A percentile compares a stretch with the other conserved stretches of the same genome.
These are phyloP conservation scores for Pocillopora meandrina DNA, from an alignment of 92 coral and sea anemone species.

Conservation along the genomic window DNA sequence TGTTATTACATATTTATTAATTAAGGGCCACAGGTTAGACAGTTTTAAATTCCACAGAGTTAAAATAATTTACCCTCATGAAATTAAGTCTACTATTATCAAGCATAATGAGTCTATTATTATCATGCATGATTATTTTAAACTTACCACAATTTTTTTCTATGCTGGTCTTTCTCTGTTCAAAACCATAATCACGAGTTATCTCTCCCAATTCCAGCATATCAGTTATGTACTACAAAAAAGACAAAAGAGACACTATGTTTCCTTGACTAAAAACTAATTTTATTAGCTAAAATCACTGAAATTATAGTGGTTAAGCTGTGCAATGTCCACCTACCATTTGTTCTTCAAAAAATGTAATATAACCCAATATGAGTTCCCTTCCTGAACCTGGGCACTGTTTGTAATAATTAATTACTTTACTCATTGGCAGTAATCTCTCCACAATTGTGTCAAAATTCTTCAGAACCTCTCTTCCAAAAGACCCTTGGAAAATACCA, in stretches of 20 bases:
- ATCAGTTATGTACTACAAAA: slow-evolving; percentile 21
- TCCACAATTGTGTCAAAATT: slow-evolving; percentile 10
- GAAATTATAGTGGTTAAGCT: background rate
- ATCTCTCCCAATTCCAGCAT: slow-evolving; percentile 29
- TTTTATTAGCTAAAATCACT: background rate
- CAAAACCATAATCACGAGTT: slow-evolving; percentile 41
- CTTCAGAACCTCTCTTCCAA: slow-evolving; percentile 5
- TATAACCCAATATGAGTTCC: slow-evolving; percentile 27
- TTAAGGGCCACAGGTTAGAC: background rate
- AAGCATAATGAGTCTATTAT: slow-evolving; percentile 3
- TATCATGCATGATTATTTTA: background rate
- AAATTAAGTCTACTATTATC: background rate
- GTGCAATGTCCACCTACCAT: slow-evolving; percentile 18
- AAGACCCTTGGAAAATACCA: background rate
- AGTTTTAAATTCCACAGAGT: background rate
- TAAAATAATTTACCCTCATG: background rate
- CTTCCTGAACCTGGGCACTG: slow-evolving; percentile 34
- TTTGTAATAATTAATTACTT: slow-evolving; percentile 14
- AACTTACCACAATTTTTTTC: background rate
- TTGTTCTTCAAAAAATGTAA: slow-evolving; percentile 45
- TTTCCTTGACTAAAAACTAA: background rate
- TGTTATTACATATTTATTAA: background rate
- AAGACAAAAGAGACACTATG: slow-evolving; percentile 5
- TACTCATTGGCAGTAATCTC: background rate
- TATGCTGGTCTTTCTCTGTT: slow-evolving; percentile 27